Conservation (phyloP, 2,113 vertebrate genomes). For the Telmatochromis bifrenatus region DNA sequence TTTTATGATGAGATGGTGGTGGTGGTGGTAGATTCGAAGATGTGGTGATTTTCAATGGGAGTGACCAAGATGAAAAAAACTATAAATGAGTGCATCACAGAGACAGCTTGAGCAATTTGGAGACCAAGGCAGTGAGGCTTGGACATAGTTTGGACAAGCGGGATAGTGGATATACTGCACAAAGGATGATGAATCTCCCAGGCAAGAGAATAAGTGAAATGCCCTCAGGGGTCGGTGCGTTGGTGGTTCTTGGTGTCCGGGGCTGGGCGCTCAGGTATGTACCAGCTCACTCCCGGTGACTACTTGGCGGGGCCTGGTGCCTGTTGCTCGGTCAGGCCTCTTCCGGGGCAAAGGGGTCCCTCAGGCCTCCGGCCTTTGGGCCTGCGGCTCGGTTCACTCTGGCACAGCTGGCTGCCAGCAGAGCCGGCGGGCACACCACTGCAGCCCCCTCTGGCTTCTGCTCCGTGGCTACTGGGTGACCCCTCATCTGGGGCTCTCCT, state of each 20-base stretch:
- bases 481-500: neutral
- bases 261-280: neutral
- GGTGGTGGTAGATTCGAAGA: neutral
- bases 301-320: neutral
- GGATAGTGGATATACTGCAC: neutral
- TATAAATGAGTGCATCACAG: neutral
- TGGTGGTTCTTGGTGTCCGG: neutral
- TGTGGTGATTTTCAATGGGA: neutral
- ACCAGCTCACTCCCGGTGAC: neutral
- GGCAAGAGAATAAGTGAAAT: neutral
- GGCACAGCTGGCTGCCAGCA: rapidly evolving
- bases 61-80: neutral
- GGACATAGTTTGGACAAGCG: neutral
- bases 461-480: neutral
- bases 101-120: neutral
- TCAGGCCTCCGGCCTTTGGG: rapidly evolving
- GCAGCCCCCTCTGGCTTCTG: neutral
- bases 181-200: neutral
- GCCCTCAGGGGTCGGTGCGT: neutral
- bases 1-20: neutral
- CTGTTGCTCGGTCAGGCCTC: neutral
- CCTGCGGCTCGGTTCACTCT: neutral
- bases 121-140: neutral
- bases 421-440: rapidly evolving
- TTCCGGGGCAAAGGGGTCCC: neutral